These are phyloP conservation scores for Craniophora ligustri DNA, from an alignment of 2,888 invertebrate genomes.

Conservation along the genomic window DNA sequence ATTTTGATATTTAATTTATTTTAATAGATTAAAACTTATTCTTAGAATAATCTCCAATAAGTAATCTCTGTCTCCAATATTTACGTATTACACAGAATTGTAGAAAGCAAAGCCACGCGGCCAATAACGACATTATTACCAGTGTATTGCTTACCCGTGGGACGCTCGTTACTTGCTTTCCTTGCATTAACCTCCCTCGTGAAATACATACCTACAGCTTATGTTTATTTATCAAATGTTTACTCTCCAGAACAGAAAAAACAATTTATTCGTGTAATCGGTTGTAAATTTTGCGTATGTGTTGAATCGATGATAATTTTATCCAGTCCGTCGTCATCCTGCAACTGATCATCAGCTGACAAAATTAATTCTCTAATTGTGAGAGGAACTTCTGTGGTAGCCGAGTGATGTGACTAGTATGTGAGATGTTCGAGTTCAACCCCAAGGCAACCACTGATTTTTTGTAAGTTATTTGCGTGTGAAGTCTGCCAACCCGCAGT, in stretches of 20 bases:
- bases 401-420: too few species aligned
- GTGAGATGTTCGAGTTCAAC: too few species aligned
- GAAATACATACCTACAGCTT: constrained; percentile 15
- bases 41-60: neutral
- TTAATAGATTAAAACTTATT: too few species aligned
- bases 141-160: constrained; percentile 16
- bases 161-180: constrained; percentile 13
- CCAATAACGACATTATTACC: constrained; percentile 16
- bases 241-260: neutral
- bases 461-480: too few species aligned
- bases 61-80: neutral
- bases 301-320: neutral
- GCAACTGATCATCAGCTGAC: too few species aligned
- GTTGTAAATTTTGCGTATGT: neutral
- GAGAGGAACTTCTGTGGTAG: too few species aligned
- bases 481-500: too few species aligned
- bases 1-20: too few species aligned
- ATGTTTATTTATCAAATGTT: constrained; percentile 22
- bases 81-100: neutral
- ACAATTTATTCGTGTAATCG: neutral
- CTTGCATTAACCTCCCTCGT: constrained; percentile 14
- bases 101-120: constrained; percentile 2
- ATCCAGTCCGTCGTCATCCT: too few species aligned
- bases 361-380: too few species aligned
- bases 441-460: too few species aligned